Evolutionary conservation across 30 jellyfish, hydroid and myxozoan genomes (phyloP).

Genomic region (Cassiopea andromeda): DNA sequence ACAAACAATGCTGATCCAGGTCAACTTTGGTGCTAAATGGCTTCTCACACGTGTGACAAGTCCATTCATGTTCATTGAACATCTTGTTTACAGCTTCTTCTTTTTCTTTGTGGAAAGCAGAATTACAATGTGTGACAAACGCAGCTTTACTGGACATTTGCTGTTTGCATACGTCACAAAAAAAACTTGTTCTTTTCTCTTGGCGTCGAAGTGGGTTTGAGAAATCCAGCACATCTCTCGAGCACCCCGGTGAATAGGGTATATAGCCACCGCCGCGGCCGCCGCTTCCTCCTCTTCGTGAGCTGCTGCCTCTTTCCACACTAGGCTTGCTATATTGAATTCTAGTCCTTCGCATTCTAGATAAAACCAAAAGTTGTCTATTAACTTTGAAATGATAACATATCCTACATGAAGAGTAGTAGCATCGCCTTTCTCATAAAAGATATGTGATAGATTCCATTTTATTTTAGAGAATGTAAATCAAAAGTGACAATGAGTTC

Average conservation of each 20-base stretch:
- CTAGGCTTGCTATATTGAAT: slow-evolving; percentile 35
- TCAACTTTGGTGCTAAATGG: slow-evolving; percentile 61
- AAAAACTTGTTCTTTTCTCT: slow-evolving; percentile 71
- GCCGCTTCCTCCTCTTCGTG: too few relatives aligned
- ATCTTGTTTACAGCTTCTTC: slow-evolving; percentile 42
- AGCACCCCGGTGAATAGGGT: slow-evolving; percentile 31
- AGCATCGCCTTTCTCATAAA: too few relatives aligned
- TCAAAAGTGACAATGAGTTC: too few relatives aligned
- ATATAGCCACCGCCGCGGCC: slow-evolving; percentile 57
- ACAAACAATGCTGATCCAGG: slow-evolving; percentile 86
- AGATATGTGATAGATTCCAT: too few relatives aligned
- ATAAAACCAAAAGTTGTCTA: neutral
- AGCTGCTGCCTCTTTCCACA: slow-evolving; percentile 4
- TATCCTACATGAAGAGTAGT: too few relatives aligned
- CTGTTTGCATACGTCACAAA: slow-evolving; percentile 83
- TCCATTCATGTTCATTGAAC: slow-evolving; percentile 50
- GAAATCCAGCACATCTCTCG: slow-evolving; percentile 4
- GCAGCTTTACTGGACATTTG: slow-evolving; percentile 74
- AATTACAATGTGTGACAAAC: slow-evolving; percentile 69
- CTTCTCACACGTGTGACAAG: slow-evolving; percentile 83
- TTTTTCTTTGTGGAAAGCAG: slow-evolving; percentile 85
- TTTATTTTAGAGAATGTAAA: too few relatives aligned
- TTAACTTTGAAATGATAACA: too few relatives aligned
- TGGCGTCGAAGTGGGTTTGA: slow-evolving; percentile 1
- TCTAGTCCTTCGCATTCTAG: slow-evolving; percentile 56